Conservation (phyloP, 1,140 invertebrate genomes). For the Euura saliciscinereae region DNA sequence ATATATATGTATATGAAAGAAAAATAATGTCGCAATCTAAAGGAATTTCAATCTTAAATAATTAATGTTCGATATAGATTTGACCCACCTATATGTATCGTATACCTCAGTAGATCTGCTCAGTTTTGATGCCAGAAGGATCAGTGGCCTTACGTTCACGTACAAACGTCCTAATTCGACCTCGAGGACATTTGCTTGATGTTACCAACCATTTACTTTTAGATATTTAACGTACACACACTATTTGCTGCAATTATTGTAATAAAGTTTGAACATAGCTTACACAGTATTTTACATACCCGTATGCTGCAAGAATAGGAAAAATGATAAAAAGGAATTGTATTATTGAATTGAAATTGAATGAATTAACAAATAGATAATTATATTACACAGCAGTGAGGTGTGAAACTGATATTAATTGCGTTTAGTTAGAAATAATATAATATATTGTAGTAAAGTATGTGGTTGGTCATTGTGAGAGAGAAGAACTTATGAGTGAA, state of each 20-base stretch:
- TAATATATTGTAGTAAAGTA: background rate
- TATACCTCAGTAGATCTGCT: slow-evolving; percentile 21
- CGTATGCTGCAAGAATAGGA: too few species aligned
- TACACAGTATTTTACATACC: background rate
- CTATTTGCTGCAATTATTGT: background rate
- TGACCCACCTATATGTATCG: slow-evolving; percentile 33
- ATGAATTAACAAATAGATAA: too few species aligned
- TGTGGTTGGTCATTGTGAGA: background rate
- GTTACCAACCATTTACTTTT: background rate
- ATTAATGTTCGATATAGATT: slow-evolving; percentile 22
- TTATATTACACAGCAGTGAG: too few species aligned
- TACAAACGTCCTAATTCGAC: background rate
- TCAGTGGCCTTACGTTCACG: background rate
- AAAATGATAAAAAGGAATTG: too few species aligned
- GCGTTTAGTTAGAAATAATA: too few species aligned
- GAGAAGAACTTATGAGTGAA: background rate
- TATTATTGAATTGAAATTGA: too few species aligned
- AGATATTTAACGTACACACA: background rate
- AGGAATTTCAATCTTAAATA: slow-evolving; percentile 21
- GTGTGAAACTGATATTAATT: too few species aligned
- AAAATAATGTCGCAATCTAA: slow-evolving; percentile 20
- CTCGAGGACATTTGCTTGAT: background rate
- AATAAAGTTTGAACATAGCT: background rate
- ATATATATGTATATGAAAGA: too few species aligned
- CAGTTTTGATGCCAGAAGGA: slow-evolving; percentile 2